phyloP scores from a whole-genome alignment of 2,888 invertebrate species.

The Leptinotarsa rubiginosa region DNA sequence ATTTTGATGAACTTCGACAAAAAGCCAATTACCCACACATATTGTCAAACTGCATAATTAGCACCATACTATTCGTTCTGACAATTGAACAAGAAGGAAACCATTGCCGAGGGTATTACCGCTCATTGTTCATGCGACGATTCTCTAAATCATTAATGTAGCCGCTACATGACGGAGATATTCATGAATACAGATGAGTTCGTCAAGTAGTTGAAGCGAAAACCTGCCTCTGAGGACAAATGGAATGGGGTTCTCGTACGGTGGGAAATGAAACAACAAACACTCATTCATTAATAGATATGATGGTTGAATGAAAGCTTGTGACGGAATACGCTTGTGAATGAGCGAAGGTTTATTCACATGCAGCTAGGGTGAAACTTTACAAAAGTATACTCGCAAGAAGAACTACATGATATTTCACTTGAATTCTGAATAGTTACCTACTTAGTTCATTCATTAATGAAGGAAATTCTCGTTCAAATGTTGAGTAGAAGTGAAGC shows the following conservation, averaged over 20 bases:
- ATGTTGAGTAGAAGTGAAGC: too few species aligned
- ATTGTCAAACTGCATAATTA: neutral
- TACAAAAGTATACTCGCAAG: neutral
- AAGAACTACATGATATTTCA: too few species aligned
- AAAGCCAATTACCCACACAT: neutral
- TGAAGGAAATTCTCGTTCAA: too few species aligned
- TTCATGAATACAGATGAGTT: constrained; percentile 41
- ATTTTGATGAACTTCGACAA: neutral
- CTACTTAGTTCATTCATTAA: too few species aligned
- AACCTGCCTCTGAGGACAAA: neutral
- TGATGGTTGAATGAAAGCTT: neutral
- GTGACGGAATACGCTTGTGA: neutral
- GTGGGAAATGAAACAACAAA: neutral
- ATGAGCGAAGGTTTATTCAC: neutral
- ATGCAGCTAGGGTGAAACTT: neutral
- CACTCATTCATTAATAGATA: constrained; percentile 15
- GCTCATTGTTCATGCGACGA: constrained; percentile 5
- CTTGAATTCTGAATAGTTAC: too few species aligned
- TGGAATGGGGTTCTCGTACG: neutral
- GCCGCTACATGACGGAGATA: constrained; percentile 30
- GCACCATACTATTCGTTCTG: neutral
- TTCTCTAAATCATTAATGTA: neutral
- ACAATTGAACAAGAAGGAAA: neutral
- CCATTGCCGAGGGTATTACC: neutral
- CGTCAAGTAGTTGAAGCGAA: constrained; percentile 13